These are phyloP conservation scores for Gephyroberyx darwinii DNA, from an alignment of 2,797 vertebrate species.

Conservation along the genomic window DNA sequence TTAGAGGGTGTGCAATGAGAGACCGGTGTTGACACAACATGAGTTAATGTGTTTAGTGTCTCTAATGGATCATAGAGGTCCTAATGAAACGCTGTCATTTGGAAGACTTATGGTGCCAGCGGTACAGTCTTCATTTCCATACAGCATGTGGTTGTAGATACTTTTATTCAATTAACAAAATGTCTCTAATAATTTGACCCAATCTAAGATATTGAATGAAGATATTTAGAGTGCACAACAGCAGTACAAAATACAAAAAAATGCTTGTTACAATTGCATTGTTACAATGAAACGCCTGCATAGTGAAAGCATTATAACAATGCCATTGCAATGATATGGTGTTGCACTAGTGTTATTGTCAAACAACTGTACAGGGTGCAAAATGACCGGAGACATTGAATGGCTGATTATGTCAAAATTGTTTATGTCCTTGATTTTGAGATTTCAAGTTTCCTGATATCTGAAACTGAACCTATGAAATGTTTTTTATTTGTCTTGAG, in stretches of 20 bases:
- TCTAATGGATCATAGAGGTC: slow-evolving; percentile 80
- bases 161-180: slow-evolving; percentile 64
- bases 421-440: slow-evolving; percentile 42
- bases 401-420: slow-evolving; percentile 29
- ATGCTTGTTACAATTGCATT: slow-evolving; percentile 13
- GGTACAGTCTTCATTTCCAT: slow-evolving; percentile 75
- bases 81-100: slow-evolving; percentile 79
- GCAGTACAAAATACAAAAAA: slow-evolving; percentile 45
- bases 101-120: slow-evolving; percentile 77
- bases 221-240: slow-evolving; percentile 37
- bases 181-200: background rate
- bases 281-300: slow-evolving; percentile 19
- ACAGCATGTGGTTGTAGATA: slow-evolving; percentile 57
- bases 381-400: slow-evolving; percentile 45
- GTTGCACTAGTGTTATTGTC: slow-evolving; percentile 19
- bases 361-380: slow-evolving; percentile 23
- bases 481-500: slow-evolving; percentile 69
- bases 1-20: slow-evolving; percentile 72
- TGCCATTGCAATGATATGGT: slow-evolving; percentile 17
- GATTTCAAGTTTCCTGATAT: slow-evolving; percentile 50
- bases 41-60: slow-evolving; percentile 81
- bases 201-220: slow-evolving; percentile 41
- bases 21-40: slow-evolving; percentile 77
- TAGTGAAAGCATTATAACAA: slow-evolving; percentile 8
- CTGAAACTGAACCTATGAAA: slow-evolving; percentile 60